These are phyloP conservation scores for Salmo trutta DNA, from an alignment of 2,797 vertebrate species.

Conservation along the genomic window DNA sequence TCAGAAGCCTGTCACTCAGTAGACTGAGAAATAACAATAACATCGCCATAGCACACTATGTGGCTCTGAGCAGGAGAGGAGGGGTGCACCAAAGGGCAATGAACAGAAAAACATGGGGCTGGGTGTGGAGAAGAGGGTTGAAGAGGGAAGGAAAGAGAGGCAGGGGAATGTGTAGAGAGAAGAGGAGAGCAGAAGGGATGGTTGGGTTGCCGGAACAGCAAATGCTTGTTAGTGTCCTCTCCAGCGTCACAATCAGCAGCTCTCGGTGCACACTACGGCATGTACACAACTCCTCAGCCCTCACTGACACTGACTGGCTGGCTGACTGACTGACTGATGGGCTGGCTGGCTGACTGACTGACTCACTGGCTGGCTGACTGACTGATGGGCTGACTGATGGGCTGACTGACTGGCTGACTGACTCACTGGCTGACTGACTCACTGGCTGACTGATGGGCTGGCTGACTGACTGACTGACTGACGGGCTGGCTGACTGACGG, in stretches of 20 bases:
- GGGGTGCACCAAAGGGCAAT: conserved; percentile 16
- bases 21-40: conserved; percentile 26
- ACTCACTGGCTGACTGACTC: no score
- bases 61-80: conserved; percentile 46
- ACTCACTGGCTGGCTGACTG: no score
- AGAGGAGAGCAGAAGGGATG: conserved; percentile 6
- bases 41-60: conserved; percentile 49
- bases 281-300: neutral
- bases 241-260: neutral
- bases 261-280: neutral
- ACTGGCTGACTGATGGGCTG: no score
- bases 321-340: neutral
- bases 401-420: no score
- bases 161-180: conserved; percentile 5
- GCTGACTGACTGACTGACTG: no score
- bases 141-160: no score
- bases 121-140: neutral
- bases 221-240: neutral
- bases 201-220: neutral
- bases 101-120: neutral
- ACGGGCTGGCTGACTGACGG: no score
- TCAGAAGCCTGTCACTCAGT: neutral
- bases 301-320: no score
- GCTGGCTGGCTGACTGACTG: no score
- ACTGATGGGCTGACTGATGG: no score